Evolutionary conservation across 2,113 vertebrate species (phyloP), one percentile per base, ranked within the genome.

Genomic region (Thalassoma bifasciatum): DNA sequence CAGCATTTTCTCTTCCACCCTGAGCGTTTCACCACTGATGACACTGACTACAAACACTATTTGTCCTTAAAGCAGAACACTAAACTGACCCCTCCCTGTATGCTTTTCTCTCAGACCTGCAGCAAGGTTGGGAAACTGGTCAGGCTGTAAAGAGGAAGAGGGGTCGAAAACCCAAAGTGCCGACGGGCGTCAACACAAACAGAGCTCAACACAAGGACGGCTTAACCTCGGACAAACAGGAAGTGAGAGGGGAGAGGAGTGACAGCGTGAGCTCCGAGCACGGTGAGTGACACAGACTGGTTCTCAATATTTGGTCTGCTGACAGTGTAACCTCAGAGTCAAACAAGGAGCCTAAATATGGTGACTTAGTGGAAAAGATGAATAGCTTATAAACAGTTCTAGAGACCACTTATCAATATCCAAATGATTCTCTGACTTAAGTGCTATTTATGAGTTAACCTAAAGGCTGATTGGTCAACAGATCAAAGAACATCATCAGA

Each of bases 221-320:
- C 30, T 14, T 58, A 9, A 1, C 37, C 34, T 75, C 59, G 42
- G 86, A 86, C 63, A 94, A 86, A 46, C 83, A 59, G 53, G 74
- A 86, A 42, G 40, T 22, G 6, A 62, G 74, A 19, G 88, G 73
- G 10, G 91, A 88, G 67, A 89, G 85, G 87, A 91, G 86, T 52
- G 83, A 91, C 77, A 91, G 82, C 8, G 86, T 91, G 72, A 89
- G 82, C 47, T 93, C 92, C 1, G 91, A 86, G 30, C 72, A 64
- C 2, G 72, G 91, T 93, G 84, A 93, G 86, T 77, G 24, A 75
- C 42, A 75, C 30, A 24, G 9, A 22, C 7, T 4, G 4, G 8
- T 12, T 68, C 47, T 64, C 4, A 30, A 19, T n/a, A n/a, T 44
- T 5, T 40, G 16, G 10, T 65, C 24, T 22, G 12, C 13, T 66